A percentile compares a stretch with the other conserved stretches of the same genome.
phyloP scores from a whole-genome alignment of 2,113 vertebrate genomes.

The Colinus virginianus region DNA sequence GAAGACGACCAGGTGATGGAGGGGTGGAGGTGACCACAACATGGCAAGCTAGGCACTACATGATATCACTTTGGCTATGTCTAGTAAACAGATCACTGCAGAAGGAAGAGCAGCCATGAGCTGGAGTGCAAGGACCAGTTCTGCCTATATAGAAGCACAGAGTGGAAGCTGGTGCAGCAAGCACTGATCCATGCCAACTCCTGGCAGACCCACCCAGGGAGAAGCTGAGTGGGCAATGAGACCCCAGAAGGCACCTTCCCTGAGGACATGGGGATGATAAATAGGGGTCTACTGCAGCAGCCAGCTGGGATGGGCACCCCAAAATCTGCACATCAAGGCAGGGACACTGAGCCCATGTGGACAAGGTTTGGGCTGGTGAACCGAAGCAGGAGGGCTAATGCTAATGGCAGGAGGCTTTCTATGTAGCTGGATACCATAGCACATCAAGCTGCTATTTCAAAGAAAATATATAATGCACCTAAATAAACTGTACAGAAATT shows the following conservation, averaged over 20 bases:
- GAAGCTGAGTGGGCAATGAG: background rate
- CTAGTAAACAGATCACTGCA: background rate
- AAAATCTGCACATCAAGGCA: background rate
- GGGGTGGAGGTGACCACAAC: background rate
- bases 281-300: background rate
- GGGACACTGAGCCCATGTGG: background rate
- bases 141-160: background rate
- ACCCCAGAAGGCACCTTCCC: background rate
- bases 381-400: background rate
- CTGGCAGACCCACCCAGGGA: background rate
- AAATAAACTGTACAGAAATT: conserved; percentile 60
- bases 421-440: background rate
- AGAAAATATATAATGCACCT: conserved; percentile 52
- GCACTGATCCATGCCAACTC: fast-evolving
- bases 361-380: background rate
- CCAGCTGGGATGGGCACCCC: background rate
- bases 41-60: fast-evolving
- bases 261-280: background rate
- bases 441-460: background rate
- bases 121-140: background rate
- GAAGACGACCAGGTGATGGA: background rate
- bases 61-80: background rate
- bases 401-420: background rate
- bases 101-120: background rate
- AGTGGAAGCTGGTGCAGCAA: background rate